These are phyloP conservation scores for Brachionus asplanchnoidis DNA, from an alignment of 1,140 invertebrate species.

Conservation along the genomic window DNA sequence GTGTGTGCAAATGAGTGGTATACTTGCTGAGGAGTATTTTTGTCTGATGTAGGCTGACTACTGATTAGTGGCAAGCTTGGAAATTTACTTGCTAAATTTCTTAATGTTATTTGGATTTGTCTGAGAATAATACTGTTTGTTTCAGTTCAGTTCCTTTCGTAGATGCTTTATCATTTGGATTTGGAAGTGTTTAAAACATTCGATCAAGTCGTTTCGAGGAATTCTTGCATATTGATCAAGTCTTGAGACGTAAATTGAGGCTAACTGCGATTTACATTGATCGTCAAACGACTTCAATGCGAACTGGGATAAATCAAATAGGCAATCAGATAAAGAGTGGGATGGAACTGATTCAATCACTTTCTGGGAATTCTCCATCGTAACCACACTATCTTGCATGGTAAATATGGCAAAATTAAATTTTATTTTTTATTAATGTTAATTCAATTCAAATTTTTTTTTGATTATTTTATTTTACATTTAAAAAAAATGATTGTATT, in stretches of 20 bases:
- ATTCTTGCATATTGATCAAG: neutral
- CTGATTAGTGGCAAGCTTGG: too few species aligned
- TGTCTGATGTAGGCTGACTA: too few species aligned
- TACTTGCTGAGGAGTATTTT: too few species aligned
- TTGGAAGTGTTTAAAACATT: neutral
- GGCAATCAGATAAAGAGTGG: neutral
- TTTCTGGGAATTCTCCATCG: neutral
- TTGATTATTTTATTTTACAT: too few species aligned
- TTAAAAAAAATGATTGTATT: too few species aligned
- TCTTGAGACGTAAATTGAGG: neutral
- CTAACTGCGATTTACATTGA: neutral
- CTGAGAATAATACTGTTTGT: neutral
- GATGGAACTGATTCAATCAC: neutral
- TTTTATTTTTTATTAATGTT: too few species aligned
- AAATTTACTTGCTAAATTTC: too few species aligned
- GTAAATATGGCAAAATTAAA: too few species aligned
- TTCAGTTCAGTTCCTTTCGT: neutral
- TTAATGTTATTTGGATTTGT: too few species aligned
- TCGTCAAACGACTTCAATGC: neutral
- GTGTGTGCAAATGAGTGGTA: too few species aligned
- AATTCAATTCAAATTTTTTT: too few species aligned
- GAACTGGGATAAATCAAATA: neutral
- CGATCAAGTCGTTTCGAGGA: neutral
- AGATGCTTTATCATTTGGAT: neutral
- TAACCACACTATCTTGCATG: too few species aligned